Conservation (phyloP, 1,140 invertebrate genomes). For the Ladona fulva region DNA sequence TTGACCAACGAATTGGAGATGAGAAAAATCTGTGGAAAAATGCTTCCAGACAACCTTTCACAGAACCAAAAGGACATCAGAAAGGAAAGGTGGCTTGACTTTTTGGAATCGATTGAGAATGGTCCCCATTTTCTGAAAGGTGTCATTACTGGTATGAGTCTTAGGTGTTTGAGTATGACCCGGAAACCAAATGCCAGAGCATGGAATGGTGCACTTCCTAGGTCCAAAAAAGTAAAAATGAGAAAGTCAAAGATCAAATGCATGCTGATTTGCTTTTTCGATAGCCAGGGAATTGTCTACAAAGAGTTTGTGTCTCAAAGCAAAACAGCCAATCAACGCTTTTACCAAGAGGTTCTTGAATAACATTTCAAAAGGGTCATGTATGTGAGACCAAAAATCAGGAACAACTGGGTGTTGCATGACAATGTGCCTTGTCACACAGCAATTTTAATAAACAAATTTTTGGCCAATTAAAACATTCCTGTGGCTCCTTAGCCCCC, state of each 20-base stretch:
- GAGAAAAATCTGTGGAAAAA: slow-evolving; percentile 14
- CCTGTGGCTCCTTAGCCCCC: slow-evolving; percentile 13
- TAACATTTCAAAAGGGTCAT: slow-evolving; percentile 16
- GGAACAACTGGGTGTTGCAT: slow-evolving; percentile 10
- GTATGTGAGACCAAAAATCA: slow-evolving; percentile 16
- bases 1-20: slow-evolving; percentile 10
- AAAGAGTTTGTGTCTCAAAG: neutral
- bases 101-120: slow-evolving; percentile 15
- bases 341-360: slow-evolving; percentile 11
- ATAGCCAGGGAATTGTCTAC: slow-evolving; percentile 18
- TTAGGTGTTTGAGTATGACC: slow-evolving; percentile 19
- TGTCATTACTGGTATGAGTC: slow-evolving; percentile 18
- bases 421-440: slow-evolving; percentile 14
- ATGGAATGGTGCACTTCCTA: neutral
- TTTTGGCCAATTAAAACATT: slow-evolving; percentile 13
- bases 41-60: slow-evolving; percentile 7
- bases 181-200: slow-evolving; percentile 18
- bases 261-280: slow-evolving; percentile 20
- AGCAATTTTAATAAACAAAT: neutral
- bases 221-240: neutral
- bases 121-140: slow-evolving; percentile 19
- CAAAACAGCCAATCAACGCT: neutral
- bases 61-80: neutral
- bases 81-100: neutral
- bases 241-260: slow-evolving; percentile 17